Base-by-base conservation (phyloP, 1,140 invertebrate species). In the Sminthurides bifidus region DNA sequence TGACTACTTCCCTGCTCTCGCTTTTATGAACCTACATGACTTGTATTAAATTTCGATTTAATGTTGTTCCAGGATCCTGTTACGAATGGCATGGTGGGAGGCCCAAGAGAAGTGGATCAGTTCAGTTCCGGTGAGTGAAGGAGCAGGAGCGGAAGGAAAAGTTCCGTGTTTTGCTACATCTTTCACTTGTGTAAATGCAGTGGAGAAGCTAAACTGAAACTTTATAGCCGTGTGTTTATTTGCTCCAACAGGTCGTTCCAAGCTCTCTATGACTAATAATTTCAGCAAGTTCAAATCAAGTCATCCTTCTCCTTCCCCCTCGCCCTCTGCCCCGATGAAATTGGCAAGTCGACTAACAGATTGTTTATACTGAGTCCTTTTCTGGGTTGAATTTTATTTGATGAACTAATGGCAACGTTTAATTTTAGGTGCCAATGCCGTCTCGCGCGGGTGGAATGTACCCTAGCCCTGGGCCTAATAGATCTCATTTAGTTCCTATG, bases 71-170 rank as follows among this genome's bases (percentile, higher is more conserved):
- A 66, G 59, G 65, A 67, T 59, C 61, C 63, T 45, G 33, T 62
- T 33, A 57, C 59, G 44, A 64, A 61, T 58, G 56, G 40, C 8
- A 24, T 45, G 51, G 60, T 58, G 15, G 33, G n/a, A 38, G 19
- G 48, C 56, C n/a, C 56, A 30, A 38, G 61, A 56, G 60, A 65
- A 26, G 60, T 61, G 17, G 61, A 63, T 57, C 60, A 63, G 45
- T 65, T 63, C 46, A 63, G 60, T 40, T 65, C 61, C 38, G 60
- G 60, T 65, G n/a, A n/a, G n/a, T n/a, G n/a, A 63, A 51, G 50
- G 15, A 38, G 17, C 12, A 35, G 40, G 17, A 43, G 21, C 17
- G 40, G 6, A 43, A 43, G 6, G 19, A 8, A 43, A 43, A 15
- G 40, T 21, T n/a, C 48, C 10, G 5, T 35, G 6, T 0, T 12